These are phyloP conservation scores for Cryptus viduatorius DNA, from an alignment of 2,888 invertebrate species.

Conservation along the genomic window DNA sequence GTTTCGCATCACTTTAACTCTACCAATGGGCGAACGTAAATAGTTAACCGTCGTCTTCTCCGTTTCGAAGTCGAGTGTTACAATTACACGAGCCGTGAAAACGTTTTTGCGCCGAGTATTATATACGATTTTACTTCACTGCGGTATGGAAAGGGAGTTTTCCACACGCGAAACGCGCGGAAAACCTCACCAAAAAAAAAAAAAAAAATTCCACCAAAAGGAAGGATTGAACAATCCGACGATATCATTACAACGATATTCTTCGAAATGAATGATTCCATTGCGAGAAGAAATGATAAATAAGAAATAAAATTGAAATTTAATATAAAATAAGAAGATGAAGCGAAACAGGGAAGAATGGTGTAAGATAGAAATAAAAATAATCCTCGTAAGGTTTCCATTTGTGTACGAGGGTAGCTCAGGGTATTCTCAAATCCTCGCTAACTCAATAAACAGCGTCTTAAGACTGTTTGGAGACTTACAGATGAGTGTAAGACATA, in stretches of 20 bases:
- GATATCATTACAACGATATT: neutral
- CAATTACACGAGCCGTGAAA: too few relatives aligned
- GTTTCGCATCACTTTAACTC: too few relatives aligned
- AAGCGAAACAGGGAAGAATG: neutral
- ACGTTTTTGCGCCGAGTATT: too few relatives aligned
- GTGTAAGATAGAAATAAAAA: neutral
- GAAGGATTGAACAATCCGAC: too few relatives aligned
- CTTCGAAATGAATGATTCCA: neutral
- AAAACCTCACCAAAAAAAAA: too few relatives aligned
- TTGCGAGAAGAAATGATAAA: neutral
- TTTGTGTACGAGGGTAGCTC: slow-evolving; percentile 78
- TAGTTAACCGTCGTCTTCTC: too few relatives aligned
- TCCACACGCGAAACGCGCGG: too few relatives aligned
- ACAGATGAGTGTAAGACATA: slow-evolving; percentile 71
- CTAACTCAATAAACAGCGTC: slow-evolving; percentile 82
- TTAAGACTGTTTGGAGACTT: slow-evolving; percentile 84
- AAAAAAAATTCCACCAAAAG: too few relatives aligned
- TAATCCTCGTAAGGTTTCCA: slow-evolving; percentile 79
- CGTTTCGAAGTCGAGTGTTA: too few relatives aligned
- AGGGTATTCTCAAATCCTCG: slow-evolving; percentile 83
- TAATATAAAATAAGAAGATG: neutral
- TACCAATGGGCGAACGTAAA: too few relatives aligned
- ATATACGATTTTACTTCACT: too few relatives aligned
- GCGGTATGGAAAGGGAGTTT: too few relatives aligned
- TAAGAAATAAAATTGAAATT: neutral